Evolutionary conservation across 2,113 vertebrate genomes (phyloP).

Genomic region (Campylomormyrus tamandua): DNA sequence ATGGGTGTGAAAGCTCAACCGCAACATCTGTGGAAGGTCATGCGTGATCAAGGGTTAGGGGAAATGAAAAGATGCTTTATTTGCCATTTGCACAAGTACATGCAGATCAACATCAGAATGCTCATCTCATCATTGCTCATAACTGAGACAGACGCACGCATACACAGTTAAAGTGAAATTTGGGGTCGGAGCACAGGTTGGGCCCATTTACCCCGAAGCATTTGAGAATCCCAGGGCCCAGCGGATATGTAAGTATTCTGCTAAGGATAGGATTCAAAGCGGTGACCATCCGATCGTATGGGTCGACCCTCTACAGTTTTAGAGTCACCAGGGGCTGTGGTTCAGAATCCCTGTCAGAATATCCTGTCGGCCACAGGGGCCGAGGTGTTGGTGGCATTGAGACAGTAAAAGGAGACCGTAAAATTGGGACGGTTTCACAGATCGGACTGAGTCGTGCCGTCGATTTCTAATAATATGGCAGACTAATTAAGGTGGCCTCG

Average conservation of each 20-base stretch:
- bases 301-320: not conserved
- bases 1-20: not conserved
- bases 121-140: too few species aligned
- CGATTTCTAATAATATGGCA: constrained; percentile 41
- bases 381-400: not conserved
- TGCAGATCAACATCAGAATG: not conserved
- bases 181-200: not conserved
- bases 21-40: not conserved
- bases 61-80: not conserved
- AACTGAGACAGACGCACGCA: not conserved
- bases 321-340: not conserved
- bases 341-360: not conserved
- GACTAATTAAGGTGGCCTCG: constrained; percentile 42
- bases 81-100: not conserved
- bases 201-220: not conserved
- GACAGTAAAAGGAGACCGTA: not conserved
- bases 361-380: not conserved
- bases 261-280: not conserved
- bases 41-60: not conserved
- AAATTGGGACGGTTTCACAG: constrained; percentile 1
- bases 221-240: not conserved
- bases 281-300: too few species aligned
- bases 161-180: not conserved
- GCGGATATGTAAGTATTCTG: not conserved
- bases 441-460: constrained; percentile 30